Evolutionary conservation across 53 echinoderm and acorn worm species (phyloP).

Genomic region (Crossaster papposus): DNA sequence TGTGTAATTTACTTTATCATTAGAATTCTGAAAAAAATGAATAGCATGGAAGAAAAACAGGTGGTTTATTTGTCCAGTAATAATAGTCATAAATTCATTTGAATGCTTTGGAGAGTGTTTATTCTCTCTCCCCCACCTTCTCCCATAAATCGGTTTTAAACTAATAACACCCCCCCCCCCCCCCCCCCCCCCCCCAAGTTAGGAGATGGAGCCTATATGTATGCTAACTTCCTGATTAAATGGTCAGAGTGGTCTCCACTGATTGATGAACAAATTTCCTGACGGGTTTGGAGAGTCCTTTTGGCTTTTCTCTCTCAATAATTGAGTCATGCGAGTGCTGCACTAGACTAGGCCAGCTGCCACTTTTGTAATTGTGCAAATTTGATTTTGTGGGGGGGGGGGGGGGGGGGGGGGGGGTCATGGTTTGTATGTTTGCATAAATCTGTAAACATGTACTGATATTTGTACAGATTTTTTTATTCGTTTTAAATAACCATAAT

Average conservation of each 20-base stretch:
- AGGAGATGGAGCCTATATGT: not conserved
- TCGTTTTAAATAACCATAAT: too few species aligned
- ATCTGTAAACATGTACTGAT: too few species aligned
- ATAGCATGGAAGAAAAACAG: not conserved
- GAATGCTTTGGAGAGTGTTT: not conserved
- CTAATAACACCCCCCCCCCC: not conserved
- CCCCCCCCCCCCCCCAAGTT: too few species aligned
- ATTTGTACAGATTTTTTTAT: too few species aligned
- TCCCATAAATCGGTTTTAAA: not conserved
- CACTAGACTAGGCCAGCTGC: not conserved
- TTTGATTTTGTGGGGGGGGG: too few species aligned
- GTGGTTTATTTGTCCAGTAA: not conserved
- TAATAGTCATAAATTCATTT: not conserved
- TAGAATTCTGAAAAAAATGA: too few species aligned
- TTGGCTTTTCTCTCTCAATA: not conserved
- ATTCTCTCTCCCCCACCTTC: not conserved
- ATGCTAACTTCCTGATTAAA: conserved; percentile 22
- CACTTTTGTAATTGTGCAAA: not conserved
- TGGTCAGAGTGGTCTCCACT: conserved; percentile 1
- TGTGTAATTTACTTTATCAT: too few species aligned
- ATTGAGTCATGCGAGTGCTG: not conserved
- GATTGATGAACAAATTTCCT: conserved; percentile 34
- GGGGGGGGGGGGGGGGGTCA: too few species aligned
- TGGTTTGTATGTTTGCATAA: not conserved
- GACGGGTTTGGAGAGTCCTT: not conserved